Conservation (phyloP, 1,140 invertebrate species). For the Chironomus striatipennis region DNA sequence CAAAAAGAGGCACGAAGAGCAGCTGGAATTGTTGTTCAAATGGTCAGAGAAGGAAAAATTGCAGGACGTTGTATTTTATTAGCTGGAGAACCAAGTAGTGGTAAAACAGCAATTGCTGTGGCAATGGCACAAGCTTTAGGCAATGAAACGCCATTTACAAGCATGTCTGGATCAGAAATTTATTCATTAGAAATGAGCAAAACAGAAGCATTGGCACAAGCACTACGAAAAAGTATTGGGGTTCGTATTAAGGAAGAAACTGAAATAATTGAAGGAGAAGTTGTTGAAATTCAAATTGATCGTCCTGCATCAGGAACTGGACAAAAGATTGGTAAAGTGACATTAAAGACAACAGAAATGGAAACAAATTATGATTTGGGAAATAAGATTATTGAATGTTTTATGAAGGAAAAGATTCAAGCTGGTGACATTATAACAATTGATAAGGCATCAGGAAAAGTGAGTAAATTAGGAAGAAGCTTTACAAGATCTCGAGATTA, state of each 20-base stretch:
- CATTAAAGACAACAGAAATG: constrained; percentile 98
- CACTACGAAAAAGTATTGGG: constrained; percentile 94
- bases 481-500: constrained; percentile 95
- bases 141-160: constrained; percentile 93
- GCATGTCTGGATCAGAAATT: constrained; percentile 93
- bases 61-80: constrained; percentile 92
- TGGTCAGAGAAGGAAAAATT: constrained; percentile 98
- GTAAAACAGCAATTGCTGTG: constrained; percentile 97
- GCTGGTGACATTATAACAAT: constrained; percentile 95
- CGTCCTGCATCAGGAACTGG: constrained; percentile 84
- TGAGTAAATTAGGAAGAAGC: constrained; percentile 87
- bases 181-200: constrained; percentile 99
- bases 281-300: constrained; percentile 96
- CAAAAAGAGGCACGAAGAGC: constrained; percentile 85
- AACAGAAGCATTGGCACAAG: constrained; percentile 95
- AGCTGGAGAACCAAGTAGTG: constrained; percentile 94
- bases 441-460: constrained; percentile 96
- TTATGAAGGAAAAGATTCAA: constrained; percentile 96
- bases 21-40: constrained; percentile 90
- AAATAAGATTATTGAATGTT: constrained; percentile 96
- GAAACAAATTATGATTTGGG: constrained; percentile 98
- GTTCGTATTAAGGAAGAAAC: constrained; percentile 98
- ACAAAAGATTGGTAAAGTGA: constrained; percentile 86
- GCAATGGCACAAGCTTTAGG: constrained; percentile 91
- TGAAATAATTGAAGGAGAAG: constrained; percentile 98